A percentile compares a stretch with the other conserved stretches of the same genome.
Evolutionary conservation across 2,113 vertebrate species (phyloP).

Genomic region (Caloenas nicobarica): DNA sequence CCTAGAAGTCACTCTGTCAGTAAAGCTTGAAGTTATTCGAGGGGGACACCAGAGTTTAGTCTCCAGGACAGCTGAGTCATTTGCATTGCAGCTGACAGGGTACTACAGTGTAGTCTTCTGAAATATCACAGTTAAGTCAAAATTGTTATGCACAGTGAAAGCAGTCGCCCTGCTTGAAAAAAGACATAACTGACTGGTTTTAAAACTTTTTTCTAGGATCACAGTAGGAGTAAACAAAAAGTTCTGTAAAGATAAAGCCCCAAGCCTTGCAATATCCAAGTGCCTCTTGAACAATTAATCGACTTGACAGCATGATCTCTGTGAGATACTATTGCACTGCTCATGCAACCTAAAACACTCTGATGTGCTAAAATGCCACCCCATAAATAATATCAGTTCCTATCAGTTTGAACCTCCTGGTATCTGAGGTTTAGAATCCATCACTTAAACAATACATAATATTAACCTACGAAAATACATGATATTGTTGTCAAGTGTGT

Average conservation of each 20-base stretch:
- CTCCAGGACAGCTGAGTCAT: constrained; percentile 19
- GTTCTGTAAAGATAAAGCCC: neutral
- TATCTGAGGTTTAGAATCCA: neutral
- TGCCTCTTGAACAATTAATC: neutral
- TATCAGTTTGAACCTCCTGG: neutral
- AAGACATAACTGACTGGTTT: neutral
- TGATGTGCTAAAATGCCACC: neutral
- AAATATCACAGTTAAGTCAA: neutral
- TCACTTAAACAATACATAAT: neutral
- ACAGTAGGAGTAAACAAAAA: neutral
- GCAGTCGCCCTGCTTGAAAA: neutral
- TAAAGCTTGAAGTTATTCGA: neutral
- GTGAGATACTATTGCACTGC: neutral
- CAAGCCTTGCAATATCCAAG: neutral
- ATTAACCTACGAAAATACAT: neutral
- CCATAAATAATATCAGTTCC: neutral
- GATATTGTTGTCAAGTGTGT: neutral
- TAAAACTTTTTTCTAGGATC: neutral
- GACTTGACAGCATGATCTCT: neutral
- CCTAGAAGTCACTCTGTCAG: neutral
- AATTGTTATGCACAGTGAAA: neutral
- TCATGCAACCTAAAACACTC: neutral
- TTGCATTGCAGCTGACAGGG: neutral
- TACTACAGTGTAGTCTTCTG: neutral
- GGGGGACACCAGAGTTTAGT: neutral